These are phyloP conservation scores for Leptosomus discolor DNA, from an alignment of 2,113 vertebrate species.

Conservation along the genomic window DNA sequence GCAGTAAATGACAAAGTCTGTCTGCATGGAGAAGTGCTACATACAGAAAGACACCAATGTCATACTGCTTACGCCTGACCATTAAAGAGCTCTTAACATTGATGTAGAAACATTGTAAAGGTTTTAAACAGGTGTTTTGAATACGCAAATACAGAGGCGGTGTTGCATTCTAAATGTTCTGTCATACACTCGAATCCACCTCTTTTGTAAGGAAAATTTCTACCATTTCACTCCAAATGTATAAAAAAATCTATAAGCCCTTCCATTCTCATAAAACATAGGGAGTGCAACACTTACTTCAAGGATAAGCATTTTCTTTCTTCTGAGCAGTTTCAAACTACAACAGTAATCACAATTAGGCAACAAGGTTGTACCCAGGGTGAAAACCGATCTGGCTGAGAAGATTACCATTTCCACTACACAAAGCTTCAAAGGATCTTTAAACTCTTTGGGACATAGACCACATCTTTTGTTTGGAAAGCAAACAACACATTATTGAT, in stretches of 20 bases:
- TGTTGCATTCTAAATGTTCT: neutral
- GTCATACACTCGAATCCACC: neutral
- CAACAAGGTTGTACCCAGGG: neutral
- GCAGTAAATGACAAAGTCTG: neutral
- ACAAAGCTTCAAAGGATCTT: neutral
- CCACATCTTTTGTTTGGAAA: neutral
- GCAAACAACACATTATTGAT: neutral
- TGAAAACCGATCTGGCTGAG: accelerated
- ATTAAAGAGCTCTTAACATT: neutral
- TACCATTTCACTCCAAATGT: neutral
- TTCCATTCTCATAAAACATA: neutral
- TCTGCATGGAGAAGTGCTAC: neutral
- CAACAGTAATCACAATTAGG: neutral
- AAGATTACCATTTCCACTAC: neutral
- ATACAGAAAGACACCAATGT: neutral
- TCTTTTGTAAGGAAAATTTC: neutral
- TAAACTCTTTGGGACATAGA: neutral
- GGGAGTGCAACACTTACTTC: neutral
- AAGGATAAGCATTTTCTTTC: neutral
- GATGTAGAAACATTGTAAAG: neutral
- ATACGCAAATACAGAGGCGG: neutral
- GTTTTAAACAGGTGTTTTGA: neutral
- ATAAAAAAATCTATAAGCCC: neutral
- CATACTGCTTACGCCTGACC: accelerated
- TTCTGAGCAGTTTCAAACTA: neutral